Percentiles rank a stretch among this genome's conserved stretches.
These are phyloP conservation scores for Mystacides longicornis DNA, from an alignment of 2,888 invertebrate species.

Conservation along the genomic window DNA sequence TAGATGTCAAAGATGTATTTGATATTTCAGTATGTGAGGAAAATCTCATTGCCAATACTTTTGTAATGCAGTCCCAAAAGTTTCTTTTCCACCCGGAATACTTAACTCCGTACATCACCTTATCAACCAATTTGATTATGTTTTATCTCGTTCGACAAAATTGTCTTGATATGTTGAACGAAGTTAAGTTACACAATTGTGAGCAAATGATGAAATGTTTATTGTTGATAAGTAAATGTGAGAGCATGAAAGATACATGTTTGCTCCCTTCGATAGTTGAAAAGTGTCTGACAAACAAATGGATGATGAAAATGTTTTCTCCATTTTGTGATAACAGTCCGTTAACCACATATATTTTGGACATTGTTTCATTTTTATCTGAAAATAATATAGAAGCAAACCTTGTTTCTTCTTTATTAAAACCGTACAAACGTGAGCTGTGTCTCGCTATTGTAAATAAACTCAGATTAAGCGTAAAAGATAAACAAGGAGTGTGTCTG, in stretches of 20 bases:
- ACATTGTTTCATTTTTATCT: slow-evolving; percentile 35
- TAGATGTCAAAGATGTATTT: slow-evolving; percentile 36
- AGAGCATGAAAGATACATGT: background rate
- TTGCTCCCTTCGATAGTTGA: slow-evolving; percentile 2
- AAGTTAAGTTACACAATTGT: slow-evolving; percentile 17
- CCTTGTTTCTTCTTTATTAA: slow-evolving; percentile 32
- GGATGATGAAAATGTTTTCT: slow-evolving; percentile 37
- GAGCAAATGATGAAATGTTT: slow-evolving; percentile 6
- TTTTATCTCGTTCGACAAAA: slow-evolving; percentile 19
- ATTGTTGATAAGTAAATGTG: slow-evolving; percentile 1
- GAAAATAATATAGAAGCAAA: slow-evolving; percentile 28
- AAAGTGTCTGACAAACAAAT: slow-evolving; percentile 13
- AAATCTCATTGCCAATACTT: slow-evolving; percentile 9
- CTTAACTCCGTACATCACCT: slow-evolving; percentile 20
- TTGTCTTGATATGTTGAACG: slow-evolving; percentile 11
- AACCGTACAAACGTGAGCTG: slow-evolving; percentile 50
- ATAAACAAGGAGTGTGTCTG: slow-evolving; percentile 35
- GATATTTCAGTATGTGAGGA: background rate
- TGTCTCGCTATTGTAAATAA: slow-evolving; percentile 40
- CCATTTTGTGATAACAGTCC: slow-evolving; percentile 36
- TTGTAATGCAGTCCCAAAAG: slow-evolving; percentile 12
- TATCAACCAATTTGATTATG: slow-evolving; percentile 18
- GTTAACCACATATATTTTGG: slow-evolving; percentile 37
- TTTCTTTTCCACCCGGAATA: slow-evolving; percentile 15
- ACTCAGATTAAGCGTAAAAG: slow-evolving; percentile 41